Percentiles rank a stretch among this genome's conserved stretches.
Evolutionary conservation across 2,888 invertebrate species (phyloP).

Genomic region (Scaptomyza polygonia): DNA sequence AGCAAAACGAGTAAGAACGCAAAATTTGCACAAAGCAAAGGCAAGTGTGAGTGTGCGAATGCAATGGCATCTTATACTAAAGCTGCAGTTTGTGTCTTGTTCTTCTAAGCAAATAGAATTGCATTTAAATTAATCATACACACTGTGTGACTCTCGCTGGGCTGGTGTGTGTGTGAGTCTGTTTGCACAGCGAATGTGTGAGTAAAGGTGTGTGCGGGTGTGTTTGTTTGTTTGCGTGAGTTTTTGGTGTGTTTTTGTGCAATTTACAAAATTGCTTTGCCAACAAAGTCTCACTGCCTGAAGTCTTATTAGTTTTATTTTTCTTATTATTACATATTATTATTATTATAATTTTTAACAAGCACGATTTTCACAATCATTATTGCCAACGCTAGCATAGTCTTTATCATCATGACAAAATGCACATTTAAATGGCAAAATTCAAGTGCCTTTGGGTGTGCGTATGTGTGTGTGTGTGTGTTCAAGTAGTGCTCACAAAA

Average conservation of each 20-base stretch:
- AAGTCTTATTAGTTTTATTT: conserved; percentile 8
- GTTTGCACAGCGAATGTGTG: conserved; percentile 4
- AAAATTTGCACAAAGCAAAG: conserved; percentile 6
- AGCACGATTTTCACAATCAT: conserved; percentile 26
- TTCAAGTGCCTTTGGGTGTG: too few relatives aligned
- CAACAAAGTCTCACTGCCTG: conserved; percentile 21
- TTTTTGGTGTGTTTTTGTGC: conserved; percentile 48
- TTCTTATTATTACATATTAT: too few relatives aligned
- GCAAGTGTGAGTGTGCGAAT: not conserved
- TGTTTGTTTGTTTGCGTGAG: conserved; percentile 1
- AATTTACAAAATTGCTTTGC: conserved; percentile 74
- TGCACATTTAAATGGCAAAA: too few relatives aligned
- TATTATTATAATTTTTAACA: not conserved
- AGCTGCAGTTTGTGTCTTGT: conserved; percentile 8
- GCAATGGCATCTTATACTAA: conserved; percentile 25
- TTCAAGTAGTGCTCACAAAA: conserved; percentile 44
- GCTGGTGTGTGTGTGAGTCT: conserved; percentile 16
- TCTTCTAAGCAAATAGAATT: conserved; percentile 68
- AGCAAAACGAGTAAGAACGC: conserved; percentile 13
- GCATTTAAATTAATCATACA: conserved; percentile 80
- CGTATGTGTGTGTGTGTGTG: too few relatives aligned
- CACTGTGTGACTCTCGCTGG: conserved; percentile 50
- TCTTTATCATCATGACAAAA: conserved; percentile 17
- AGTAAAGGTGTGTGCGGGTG: not conserved
- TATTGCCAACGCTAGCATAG: conserved; percentile 7